phyloP scores from a whole-genome alignment of 2,113 vertebrate species.

The Mus musculus region DNA sequence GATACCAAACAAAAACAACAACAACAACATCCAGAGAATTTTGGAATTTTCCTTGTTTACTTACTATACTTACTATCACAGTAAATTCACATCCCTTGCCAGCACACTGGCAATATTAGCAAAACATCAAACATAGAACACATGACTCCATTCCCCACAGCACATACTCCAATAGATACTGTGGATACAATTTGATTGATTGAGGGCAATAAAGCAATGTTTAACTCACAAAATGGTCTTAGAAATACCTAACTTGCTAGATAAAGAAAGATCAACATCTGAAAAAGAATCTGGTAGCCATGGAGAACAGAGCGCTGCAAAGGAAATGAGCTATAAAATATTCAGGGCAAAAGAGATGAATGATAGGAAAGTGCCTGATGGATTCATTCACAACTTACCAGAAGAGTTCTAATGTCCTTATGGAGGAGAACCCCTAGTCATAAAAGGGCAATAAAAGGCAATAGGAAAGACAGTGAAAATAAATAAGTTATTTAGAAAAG shows the following conservation, averaged over 20 bases:
- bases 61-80: neutral
- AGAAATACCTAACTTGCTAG: neutral
- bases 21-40: neutral
- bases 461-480: neutral
- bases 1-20: too few relatives aligned
- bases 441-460: neutral
- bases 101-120: constrained; percentile 3
- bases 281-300: neutral
- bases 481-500: constrained; percentile 4
- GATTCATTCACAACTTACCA: neutral
- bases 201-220: neutral
- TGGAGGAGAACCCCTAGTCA: neutral
- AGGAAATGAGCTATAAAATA: neutral
- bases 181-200: neutral
- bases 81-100: neutral
- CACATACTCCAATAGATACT: neutral
- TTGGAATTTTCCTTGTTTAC: neutral
- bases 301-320: neutral
- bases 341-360: neutral
- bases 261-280: neutral
- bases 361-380: neutral
- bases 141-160: neutral
- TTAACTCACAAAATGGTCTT: neutral
- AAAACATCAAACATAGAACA: neutral
- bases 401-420: neutral